Evolutionary conservation across 64 coral and sea anemone genomes (phyloP).

Genomic region (Montipora cactus): DNA sequence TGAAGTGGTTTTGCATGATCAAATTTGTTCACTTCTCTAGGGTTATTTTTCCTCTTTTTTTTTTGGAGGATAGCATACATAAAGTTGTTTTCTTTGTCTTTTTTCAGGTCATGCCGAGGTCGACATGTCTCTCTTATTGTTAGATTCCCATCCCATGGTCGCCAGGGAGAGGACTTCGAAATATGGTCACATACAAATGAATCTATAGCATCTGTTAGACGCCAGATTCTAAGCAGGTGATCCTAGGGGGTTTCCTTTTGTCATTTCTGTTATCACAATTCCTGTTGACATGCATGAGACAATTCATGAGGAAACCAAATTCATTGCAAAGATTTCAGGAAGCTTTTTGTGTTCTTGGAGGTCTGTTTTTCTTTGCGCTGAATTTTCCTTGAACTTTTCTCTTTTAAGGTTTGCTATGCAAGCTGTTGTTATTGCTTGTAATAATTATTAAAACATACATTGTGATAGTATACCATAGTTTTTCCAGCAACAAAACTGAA

Average conservation of each 20-base stretch:
- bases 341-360: no score
- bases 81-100: background rate
- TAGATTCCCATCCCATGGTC: conserved; percentile 93
- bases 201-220: conserved; percentile 91
- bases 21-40: background rate
- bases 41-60: background rate
- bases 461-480: no score
- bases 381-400: no score
- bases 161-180: conserved; percentile 98
- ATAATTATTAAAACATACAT: no score
- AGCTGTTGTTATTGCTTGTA: no score
- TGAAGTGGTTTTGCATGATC: background rate
- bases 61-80: background rate
- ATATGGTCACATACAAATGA: conserved; percentile 97
- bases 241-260: background rate
- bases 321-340: no score
- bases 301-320: background rate
- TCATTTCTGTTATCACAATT: background rate
- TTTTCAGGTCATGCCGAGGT: conserved; percentile 84
- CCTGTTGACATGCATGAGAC: no score
- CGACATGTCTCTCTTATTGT: conserved; percentile 92
- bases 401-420: no score
- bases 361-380: no score
- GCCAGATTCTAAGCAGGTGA: conserved; percentile 93
- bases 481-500: background rate